Evolutionary conservation across 2,113 vertebrate species (phyloP), one percentile per base, ranked within the genome.

Genomic region (Sinocyclocheilus maitianheensis): DNA sequence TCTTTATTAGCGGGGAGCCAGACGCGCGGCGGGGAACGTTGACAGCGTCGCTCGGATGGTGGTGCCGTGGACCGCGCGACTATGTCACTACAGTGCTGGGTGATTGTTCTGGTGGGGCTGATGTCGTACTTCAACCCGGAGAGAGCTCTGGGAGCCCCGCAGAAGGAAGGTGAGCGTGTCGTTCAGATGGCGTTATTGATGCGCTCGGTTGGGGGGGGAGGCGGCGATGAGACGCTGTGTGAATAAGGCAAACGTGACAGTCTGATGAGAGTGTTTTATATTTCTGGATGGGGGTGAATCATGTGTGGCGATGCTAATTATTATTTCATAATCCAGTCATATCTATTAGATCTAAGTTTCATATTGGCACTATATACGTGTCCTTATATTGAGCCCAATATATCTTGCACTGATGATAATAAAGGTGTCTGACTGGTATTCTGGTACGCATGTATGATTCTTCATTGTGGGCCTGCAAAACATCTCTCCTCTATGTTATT

Each of bases 131-230:
- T 96, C 90, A 95, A 94, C 94, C 95, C 96, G 85, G 95, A 96
- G 90, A 95, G 94, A 94, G 95, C 94, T 83, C 94, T 97, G 88
- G 97, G 96, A 93, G 96, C 96, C 91, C 97, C 97, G 92, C 95
- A 96, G 94, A 95, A 96, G 91, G 96, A 96, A 93, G 97, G 97
- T 97, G 95, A 97, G 96, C 90, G 62, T 84, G 91, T 77, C 85
- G 90, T 48, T 79, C 6, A 81, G 60, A 72, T 85, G 86, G n/a
- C 71, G 87, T 91, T 91, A 91, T 87, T 87, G 91, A 93, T 60
- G 69, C 82, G 67, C 82, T 24, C 75, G 60, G 30, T 2, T 30
- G 30, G 30, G 74, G 58, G 83, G 86, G 87, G 79, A 48, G 81
- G 85, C 62, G 62, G 81, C 77, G 89, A 90, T 84, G 81, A 88